Evolutionary conservation across 2,888 invertebrate species (phyloP), one percentile per base, ranked within the genome.

Genomic region (Lamproptera curius): DNA sequence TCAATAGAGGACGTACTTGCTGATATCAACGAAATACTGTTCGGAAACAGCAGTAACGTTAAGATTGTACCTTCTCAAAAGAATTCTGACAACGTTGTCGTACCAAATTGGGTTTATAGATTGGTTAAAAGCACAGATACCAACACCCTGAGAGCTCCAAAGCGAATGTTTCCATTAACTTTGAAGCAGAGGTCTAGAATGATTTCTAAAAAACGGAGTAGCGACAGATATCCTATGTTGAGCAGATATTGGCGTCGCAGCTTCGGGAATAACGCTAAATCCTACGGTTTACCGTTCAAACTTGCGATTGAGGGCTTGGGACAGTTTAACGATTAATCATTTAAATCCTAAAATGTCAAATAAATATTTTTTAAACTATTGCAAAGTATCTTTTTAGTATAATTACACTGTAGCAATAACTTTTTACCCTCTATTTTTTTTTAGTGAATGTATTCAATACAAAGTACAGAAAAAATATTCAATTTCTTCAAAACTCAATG

Each of bases 241-340:
- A 51, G n/a, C 6, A 46, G 11, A 53, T 51, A 38, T 53, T 63
- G 57, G 60, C 65, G 72, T n/a, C 58, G 67, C 16, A 65, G 52
- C 40, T 31, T 53, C 2, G 50, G 52, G 1, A 42, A 55, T 10
- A 52, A 59, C 5, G 26, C 56, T 10, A 46, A 53, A 15, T 53
- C 55, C 17, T 63, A 59, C 28, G 79, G 76, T 1, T 55, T 76
- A 1, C 83, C 83, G 0, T 82, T 83, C 35, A 65, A 73, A 35
- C 53, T 82, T 15, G 60, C 76, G 16, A 46, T 81, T 1, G 56
- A 75, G 37, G 82, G 76, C 0, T 50, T 82, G 40, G 77, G 72
- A 0, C 81, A 81, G 59, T 52, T 69, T 2, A 72, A 69, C 51
- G 55, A 62, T 13, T 61, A 43, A 54, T 8, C n/a, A n/a, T n/a